These are phyloP conservation scores for Vesta saturnalis DNA, from an alignment of 2,888 invertebrate genomes.

Conservation along the genomic window DNA sequence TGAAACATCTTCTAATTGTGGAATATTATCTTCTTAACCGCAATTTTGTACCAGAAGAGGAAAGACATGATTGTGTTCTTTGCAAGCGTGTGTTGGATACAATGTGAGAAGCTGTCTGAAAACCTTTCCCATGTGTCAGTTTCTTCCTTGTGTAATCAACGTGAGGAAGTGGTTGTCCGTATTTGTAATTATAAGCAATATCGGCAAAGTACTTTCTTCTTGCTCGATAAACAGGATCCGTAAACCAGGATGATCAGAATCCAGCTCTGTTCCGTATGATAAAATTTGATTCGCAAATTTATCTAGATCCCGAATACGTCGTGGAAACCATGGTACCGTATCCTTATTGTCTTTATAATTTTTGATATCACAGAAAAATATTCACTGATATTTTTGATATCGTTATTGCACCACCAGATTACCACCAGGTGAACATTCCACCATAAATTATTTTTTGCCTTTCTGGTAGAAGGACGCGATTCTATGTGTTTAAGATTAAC, in stretches of 20 bases:
- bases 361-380: constrained; percentile 91
- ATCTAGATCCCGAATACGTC: constrained; percentile 93
- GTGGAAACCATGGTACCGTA: constrained; percentile 97
- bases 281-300: constrained; percentile 97
- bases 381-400: constrained; percentile 74
- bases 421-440: constrained; percentile 87
- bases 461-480: constrained; percentile 86
- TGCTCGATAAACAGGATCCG: constrained; percentile 87
- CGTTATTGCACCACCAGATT: too few relatives aligned
- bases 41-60: constrained; percentile 95
- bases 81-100: constrained; percentile 96
- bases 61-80: constrained; percentile 96
- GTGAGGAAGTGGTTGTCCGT: constrained; percentile 91
- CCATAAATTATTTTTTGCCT: constrained; percentile 91
- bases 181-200: constrained; percentile 93
- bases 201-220: constrained; percentile 92
- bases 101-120: constrained; percentile 86
- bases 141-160: constrained; percentile 94
- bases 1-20: constrained; percentile 96
- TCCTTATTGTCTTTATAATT: constrained; percentile 86
- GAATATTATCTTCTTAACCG: constrained; percentile 95
- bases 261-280: constrained; percentile 94
- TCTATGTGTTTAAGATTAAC: constrained; percentile 94
- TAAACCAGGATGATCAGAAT: constrained; percentile 99
- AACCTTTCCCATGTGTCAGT: constrained; percentile 89